These are phyloP conservation scores for Xyrauchen texanus DNA, from an alignment of 2,113 vertebrate species.

Conservation along the genomic window DNA sequence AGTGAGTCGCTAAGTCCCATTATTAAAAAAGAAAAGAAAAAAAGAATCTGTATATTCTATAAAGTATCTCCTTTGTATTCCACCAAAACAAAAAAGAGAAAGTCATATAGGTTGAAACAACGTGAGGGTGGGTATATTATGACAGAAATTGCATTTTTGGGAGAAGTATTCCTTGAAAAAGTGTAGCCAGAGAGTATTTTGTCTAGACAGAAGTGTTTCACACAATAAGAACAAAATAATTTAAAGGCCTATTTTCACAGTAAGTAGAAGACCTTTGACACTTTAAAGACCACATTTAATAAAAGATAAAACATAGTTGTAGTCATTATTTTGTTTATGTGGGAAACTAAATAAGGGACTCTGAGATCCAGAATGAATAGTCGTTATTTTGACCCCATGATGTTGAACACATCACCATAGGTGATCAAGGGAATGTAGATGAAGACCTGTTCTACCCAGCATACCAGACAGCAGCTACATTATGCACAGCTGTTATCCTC, in stretches of 20 bases:
- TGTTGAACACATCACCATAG: constrained; percentile 4
- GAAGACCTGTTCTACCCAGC: not conserved
- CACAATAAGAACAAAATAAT: not conserved
- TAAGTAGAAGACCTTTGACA: not conserved
- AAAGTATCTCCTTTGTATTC: no score
- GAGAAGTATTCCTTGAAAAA: not conserved
- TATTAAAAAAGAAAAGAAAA: no score
- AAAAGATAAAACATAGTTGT: no score
- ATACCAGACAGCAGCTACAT: not conserved
- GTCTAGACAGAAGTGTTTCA: not conserved
- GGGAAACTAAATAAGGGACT: no score
- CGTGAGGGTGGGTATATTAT: no score
- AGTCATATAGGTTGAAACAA: no score
- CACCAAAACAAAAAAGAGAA: no score
- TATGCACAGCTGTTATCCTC: not conserved
- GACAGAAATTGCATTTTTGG: no score
- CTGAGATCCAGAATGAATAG: not conserved
- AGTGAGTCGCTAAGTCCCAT: no score
- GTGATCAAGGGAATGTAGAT: not conserved
- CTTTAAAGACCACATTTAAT: no score
- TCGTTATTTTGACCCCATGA: constrained; percentile 35
- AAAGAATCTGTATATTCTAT: no score
- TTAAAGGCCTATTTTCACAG: constrained; percentile 9
- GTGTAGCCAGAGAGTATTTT: not conserved
- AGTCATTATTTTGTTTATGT: no score